These are phyloP conservation scores for Mesorhabditis sp. DNA, from an alignment of 2,888 invertebrate genomes.

Conservation along the genomic window DNA sequence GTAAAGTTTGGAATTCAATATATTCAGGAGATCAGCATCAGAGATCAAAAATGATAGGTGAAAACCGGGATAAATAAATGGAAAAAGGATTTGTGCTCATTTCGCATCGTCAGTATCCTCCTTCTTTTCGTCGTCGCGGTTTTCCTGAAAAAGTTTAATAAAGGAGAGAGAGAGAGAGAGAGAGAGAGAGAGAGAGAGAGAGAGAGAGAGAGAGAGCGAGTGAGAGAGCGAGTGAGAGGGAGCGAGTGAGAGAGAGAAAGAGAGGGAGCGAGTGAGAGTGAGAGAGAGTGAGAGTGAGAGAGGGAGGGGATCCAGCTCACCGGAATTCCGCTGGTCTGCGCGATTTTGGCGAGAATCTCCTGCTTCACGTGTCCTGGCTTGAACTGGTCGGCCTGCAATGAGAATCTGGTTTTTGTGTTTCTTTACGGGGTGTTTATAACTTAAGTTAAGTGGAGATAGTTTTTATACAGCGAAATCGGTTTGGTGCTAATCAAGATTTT, in stretches of 20 bases:
- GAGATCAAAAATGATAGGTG: background rate
- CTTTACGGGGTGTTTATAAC: too few species aligned
- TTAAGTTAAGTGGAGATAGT: too few species aligned
- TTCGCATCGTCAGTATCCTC: background rate
- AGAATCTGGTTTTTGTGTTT: background rate
- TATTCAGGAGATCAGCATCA: background rate
- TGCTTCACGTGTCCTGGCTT: background rate
- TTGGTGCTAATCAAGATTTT: too few species aligned
- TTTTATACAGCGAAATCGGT: too few species aligned
- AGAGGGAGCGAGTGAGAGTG: background rate
- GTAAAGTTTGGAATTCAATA: background rate
- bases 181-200: background rate
- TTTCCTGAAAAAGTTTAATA: background rate
- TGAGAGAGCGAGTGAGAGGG: background rate
- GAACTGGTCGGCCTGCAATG: conserved; percentile 1
- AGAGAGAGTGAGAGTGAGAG: background rate
- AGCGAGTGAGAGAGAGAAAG: background rate
- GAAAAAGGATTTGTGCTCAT: background rate
- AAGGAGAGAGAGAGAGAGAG: background rate
- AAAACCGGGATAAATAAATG: background rate
- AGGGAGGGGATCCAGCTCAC: background rate
- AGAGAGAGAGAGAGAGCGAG: background rate
- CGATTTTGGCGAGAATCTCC: conserved; percentile 4
- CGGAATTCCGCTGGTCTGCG: conserved; percentile 2
- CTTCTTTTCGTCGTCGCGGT: background rate